phyloP scores from a whole-genome alignment of 2,113 vertebrate species.

The Notothenia rossii region DNA sequence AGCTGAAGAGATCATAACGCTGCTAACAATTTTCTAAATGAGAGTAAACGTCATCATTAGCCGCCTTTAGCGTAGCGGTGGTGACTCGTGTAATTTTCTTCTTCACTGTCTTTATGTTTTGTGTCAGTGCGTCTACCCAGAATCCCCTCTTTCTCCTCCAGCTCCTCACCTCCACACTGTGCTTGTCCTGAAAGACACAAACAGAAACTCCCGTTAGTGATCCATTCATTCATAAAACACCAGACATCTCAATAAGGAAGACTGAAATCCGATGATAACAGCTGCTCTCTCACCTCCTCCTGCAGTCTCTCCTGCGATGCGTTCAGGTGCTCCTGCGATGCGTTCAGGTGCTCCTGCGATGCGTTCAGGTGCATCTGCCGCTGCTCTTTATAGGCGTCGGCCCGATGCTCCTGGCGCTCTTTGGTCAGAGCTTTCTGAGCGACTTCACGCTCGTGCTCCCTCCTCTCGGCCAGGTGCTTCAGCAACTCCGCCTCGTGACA shows the following conservation, averaged over 20 bases:
- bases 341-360: slow-evolving; percentile 89
- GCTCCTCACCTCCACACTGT: slow-evolving; percentile 91
- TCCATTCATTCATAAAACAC: background rate
- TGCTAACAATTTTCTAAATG: too few species aligned
- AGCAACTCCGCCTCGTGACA: slow-evolving; percentile 95
- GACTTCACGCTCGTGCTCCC: slow-evolving; percentile 93
- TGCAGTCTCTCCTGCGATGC: slow-evolving; percentile 91
- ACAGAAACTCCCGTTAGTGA: slow-evolving; percentile 28
- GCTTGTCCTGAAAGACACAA: slow-evolving; percentile 89
- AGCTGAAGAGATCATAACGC: too few species aligned
- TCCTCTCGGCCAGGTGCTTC: slow-evolving; percentile 92
- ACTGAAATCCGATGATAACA: rapidly evolving
- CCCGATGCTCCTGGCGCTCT: slow-evolving; percentile 90
- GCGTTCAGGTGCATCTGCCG: slow-evolving; percentile 89
- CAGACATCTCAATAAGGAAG: background rate
- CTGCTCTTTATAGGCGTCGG: slow-evolving; percentile 92
- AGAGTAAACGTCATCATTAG: too few species aligned
- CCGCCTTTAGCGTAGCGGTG: too few species aligned
- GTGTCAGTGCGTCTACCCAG: slow-evolving; percentile 1
- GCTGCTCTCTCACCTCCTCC: slow-evolving; percentile 88
- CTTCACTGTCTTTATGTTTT: background rate
- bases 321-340: slow-evolving; percentile 89
- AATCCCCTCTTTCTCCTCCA: slow-evolving; percentile 4
- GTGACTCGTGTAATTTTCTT: background rate
- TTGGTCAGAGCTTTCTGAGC: slow-evolving; percentile 94